Conservation (phyloP, 2,888 invertebrate genomes). For the Diaprepes abbreviatus region DNA sequence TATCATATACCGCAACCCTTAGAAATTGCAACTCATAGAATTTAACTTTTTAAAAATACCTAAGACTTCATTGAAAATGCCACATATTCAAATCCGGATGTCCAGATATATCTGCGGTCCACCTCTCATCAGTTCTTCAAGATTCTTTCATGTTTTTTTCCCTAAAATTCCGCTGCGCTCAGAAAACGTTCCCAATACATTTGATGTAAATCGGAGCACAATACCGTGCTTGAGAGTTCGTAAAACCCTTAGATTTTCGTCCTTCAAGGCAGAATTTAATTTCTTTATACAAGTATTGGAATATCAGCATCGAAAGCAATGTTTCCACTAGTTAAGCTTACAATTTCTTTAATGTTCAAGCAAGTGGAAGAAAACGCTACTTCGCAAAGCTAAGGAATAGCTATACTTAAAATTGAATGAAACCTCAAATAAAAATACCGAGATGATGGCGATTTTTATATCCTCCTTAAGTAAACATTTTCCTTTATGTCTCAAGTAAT, state of each 20-base stretch:
- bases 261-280: slow-evolving; percentile 45
- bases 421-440: slow-evolving; percentile 11
- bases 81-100: background rate
- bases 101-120: background rate
- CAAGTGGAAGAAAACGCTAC: slow-evolving; percentile 26
- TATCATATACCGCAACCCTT: too few species aligned
- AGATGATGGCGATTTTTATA: background rate
- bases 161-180: slow-evolving; percentile 10
- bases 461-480: background rate
- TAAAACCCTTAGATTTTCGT: slow-evolving; percentile 37
- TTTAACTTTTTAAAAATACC: too few species aligned
- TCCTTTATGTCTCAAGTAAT: background rate
- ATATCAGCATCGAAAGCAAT: slow-evolving; percentile 48
- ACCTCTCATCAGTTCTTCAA: slow-evolving; percentile 5
- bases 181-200: slow-evolving; percentile 28
- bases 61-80: too few species aligned
- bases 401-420: slow-evolving; percentile 9
- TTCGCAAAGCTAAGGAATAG: slow-evolving; percentile 13
- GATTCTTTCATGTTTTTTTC: background rate
- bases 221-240: slow-evolving; percentile 31
- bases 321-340: slow-evolving; percentile 47
- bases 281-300: slow-evolving; percentile 46
- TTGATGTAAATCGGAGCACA: slow-evolving; percentile 42
- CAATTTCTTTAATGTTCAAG: slow-evolving; percentile 44
- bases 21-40: too few species aligned